Evolutionary conservation across 2,113 vertebrate species (phyloP).

Genomic region (Ptilorrhoa leucosticta): DNA sequence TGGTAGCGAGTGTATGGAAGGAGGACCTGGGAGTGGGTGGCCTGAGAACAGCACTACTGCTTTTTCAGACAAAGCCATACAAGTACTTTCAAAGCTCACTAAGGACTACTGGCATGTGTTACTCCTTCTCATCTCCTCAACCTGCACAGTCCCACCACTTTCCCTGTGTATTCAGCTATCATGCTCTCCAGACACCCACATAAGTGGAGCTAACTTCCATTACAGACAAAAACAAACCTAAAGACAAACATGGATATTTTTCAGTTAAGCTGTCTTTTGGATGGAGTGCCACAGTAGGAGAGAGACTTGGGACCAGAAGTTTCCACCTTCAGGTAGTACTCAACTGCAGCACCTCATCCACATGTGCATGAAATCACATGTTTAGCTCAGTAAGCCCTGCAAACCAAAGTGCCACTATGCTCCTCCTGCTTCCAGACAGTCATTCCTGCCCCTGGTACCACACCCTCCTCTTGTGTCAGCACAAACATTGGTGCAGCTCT

Average conservation of each 20-base stretch:
- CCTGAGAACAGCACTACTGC: background rate
- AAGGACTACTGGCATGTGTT: background rate
- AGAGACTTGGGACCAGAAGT: background rate
- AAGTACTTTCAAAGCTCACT: background rate
- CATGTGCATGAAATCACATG: rapidly evolving
- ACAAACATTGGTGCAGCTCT: background rate
- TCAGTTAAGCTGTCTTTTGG: background rate
- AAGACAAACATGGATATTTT: background rate
- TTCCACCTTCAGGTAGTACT: background rate
- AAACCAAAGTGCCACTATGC: background rate
- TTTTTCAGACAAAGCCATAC: background rate
- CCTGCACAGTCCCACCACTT: background rate
- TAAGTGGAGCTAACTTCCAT: background rate
- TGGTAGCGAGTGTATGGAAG: rapidly evolving
- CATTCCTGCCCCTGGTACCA: background rate
- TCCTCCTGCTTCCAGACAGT: background rate
- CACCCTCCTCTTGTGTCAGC: background rate
- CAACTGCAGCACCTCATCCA: background rate
- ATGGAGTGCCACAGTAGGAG: background rate
- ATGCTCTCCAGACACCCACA: rapidly evolving
- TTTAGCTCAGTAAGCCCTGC: background rate
- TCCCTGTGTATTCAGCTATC: background rate
- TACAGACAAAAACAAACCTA: background rate
- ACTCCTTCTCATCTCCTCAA: background rate
- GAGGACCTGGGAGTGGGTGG: background rate